Percentiles rank a stretch among this genome's conserved stretches.
Conservation (phyloP, 2,797 vertebrate genomes). For the Heliangelus exortis region DNA sequence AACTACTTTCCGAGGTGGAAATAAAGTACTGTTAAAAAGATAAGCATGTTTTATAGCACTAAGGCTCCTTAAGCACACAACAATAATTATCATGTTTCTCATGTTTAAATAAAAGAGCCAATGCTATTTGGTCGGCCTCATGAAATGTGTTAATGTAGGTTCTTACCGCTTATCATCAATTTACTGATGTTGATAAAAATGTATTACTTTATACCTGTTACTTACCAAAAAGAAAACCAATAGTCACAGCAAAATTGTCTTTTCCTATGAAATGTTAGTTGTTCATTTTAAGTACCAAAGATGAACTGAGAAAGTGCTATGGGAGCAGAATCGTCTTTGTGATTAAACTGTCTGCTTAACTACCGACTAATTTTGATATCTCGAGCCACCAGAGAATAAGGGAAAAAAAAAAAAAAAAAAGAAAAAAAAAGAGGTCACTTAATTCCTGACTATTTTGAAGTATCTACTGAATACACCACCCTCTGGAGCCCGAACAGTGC, state of each 20-base stretch:
- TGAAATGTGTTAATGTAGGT: not conserved
- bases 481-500: not conserved
- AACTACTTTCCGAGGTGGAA: not conserved
- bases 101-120: not conserved
- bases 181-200: not conserved
- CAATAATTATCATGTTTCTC: not conserved
- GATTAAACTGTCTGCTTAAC: slow-evolving; percentile 19
- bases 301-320: not conserved
- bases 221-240: not conserved
- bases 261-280: not conserved
- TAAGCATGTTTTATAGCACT: not conserved
- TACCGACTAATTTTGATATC: not conserved
- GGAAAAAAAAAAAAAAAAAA: not conserved
- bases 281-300: not conserved
- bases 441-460: not conserved
- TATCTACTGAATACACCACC: not conserved
- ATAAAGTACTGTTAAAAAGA: not conserved
- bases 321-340: not conserved
- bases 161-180: not conserved
- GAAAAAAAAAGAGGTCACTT: not conserved
- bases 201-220: not conserved
- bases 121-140: not conserved
- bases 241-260: not conserved
- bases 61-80: not conserved
- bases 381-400: not conserved